Evolutionary conservation across 2,797 vertebrate genomes (phyloP).

Genomic region (Sebastes taczanowskii): DNA sequence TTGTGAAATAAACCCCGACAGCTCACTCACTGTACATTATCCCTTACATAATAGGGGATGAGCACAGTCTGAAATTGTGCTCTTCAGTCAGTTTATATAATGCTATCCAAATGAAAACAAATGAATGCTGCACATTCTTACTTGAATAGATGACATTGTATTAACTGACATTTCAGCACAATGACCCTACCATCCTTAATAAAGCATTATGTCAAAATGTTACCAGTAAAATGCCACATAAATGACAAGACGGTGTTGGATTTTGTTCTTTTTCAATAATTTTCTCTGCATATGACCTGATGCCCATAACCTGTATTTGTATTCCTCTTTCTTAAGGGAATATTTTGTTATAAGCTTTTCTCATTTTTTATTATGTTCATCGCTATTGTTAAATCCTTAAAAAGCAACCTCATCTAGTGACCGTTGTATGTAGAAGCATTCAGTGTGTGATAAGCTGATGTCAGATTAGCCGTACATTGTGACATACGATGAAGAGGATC

Average conservation of each 20-base stretch:
- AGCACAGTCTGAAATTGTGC: background rate
- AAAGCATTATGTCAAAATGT: background rate
- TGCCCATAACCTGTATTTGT: background rate
- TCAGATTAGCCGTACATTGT: too few species aligned
- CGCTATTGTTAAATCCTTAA: background rate
- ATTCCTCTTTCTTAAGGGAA: background rate
- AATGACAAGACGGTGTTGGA: background rate
- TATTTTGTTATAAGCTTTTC: background rate
- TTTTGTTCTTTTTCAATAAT: background rate
- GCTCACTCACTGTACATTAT: too few species aligned
- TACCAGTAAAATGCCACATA: background rate
- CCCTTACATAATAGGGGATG: background rate
- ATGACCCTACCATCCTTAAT: background rate
- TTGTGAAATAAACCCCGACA: too few species aligned
- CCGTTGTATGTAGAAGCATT: background rate
- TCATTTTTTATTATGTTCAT: background rate
- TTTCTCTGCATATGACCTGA: background rate
- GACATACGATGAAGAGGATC: background rate
- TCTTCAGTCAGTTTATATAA: background rate
- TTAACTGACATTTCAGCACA: background rate
- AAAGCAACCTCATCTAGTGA: background rate
- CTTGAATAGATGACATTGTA: background rate
- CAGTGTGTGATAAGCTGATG: accelerated
- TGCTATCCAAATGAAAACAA: background rate
- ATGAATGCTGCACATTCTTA: background rate